These are phyloP conservation scores for Diadumene lineata DNA, from an alignment of 92 coral and sea anemone genomes.

Conservation along the genomic window DNA sequence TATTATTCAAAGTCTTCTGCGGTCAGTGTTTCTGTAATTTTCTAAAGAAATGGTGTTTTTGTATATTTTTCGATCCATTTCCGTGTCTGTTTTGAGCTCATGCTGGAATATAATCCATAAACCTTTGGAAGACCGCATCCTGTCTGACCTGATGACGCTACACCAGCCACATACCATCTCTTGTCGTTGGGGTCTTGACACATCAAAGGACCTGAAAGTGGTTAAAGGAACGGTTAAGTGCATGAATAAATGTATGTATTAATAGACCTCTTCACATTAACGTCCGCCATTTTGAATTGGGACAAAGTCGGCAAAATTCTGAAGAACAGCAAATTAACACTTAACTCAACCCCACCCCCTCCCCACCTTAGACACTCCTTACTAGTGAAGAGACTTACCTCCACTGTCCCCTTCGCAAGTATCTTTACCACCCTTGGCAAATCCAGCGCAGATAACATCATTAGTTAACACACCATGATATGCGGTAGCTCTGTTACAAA, in stretches of 20 bases:
- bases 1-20: not conserved
- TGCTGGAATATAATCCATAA: constrained; percentile 82
- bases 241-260: not conserved
- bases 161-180: constrained; percentile 90
- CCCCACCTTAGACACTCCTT: no score
- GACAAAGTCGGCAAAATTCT: no score
- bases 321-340: no score
- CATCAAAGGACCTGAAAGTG: constrained; percentile 83
- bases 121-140: constrained; percentile 90
- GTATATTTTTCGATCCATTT: constrained; percentile 77
- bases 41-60: constrained; percentile 34
- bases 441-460: constrained; percentile 95
- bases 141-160: constrained; percentile 91
- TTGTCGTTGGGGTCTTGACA: constrained; percentile 62
- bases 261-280: no score
- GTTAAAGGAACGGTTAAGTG: not conserved
- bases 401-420: constrained; percentile 98
- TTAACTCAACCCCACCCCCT: no score
- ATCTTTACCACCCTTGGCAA: constrained; percentile 85
- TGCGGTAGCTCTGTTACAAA: constrained; percentile 77
- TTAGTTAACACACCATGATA: constrained; percentile 78
- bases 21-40: not conserved
- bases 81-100: constrained; percentile 37
- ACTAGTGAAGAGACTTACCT: no score
- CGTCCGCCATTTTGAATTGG: no score